These are phyloP conservation scores for Cecropterus lyciades DNA, from an alignment of 1,140 invertebrate species.

Conservation along the genomic window DNA sequence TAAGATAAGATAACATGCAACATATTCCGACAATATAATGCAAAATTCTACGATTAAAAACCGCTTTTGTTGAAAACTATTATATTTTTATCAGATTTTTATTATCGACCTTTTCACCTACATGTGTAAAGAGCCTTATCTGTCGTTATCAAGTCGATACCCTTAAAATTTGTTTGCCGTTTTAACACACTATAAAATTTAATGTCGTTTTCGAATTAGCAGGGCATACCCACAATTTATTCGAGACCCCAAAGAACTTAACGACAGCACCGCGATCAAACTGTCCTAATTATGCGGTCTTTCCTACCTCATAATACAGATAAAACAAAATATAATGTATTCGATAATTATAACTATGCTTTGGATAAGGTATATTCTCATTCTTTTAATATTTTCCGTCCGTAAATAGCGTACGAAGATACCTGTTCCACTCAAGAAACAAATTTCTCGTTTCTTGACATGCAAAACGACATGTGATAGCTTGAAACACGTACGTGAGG, in stretches of 20 bases:
- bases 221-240: slow-evolving; percentile 14
- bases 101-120: neutral
- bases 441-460: neutral
- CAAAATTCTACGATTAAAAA: no score
- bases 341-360: no score
- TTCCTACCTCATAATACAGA: neutral
- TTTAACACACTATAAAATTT: slow-evolving; percentile 41
- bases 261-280: neutral
- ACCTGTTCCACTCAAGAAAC: neutral
- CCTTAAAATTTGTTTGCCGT: slow-evolving; percentile 30
- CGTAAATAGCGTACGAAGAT: no score
- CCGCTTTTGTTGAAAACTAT: no score
- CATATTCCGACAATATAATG: no score
- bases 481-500: slow-evolving; percentile 24
- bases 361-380: no score
- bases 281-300: slow-evolving; percentile 11
- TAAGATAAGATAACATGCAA: no score
- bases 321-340: neutral
- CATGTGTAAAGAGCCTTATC: slow-evolving; percentile 9
- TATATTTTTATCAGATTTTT: no score
- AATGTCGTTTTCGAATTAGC: slow-evolving; percentile 27
- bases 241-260: neutral
- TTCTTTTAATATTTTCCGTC: no score
- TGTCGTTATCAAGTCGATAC: slow-evolving; percentile 22
- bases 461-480: slow-evolving; percentile 3